phyloP scores from a whole-genome alignment of 2,797 vertebrate species.

The Microhierax caerulescens region DNA sequence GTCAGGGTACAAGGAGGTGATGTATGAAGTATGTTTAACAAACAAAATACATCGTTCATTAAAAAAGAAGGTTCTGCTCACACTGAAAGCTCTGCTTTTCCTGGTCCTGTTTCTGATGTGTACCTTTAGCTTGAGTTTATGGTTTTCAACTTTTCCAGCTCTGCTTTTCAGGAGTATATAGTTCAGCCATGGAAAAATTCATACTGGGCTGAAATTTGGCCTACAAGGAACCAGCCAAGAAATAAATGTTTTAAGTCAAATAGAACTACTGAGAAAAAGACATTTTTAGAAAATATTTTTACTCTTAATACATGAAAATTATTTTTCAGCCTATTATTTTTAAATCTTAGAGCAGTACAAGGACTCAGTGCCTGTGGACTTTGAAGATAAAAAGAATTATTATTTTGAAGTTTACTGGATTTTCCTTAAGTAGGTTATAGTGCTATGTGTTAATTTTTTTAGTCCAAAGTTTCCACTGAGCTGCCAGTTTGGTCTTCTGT shows the following conservation, averaged over 20 bases:
- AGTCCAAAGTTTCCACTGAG: not conserved
- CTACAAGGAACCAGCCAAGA: not conserved
- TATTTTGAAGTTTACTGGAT: not conserved
- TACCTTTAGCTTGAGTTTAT: not conserved
- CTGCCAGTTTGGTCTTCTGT: not conserved
- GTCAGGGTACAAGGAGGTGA: not conserved
- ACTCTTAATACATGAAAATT: not conserved
- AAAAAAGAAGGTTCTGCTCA: not conserved
- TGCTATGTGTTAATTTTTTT: not conserved
- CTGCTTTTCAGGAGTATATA: slow-evolving; percentile 21
- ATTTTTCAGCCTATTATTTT: slow-evolving; percentile 4
- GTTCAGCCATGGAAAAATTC: slow-evolving; percentile 17
- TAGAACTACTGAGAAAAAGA: not conserved
- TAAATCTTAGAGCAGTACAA: not conserved
- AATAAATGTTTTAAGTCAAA: slow-evolving; percentile 12
- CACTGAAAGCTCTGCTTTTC: not conserved
- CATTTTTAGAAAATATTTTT: slow-evolving; percentile 7
- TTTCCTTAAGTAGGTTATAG: not conserved
- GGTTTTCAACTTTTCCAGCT: not conserved
- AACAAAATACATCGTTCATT: not conserved
- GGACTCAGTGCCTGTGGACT: not conserved
- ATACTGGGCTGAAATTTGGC: not conserved
- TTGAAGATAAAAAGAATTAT: not conserved
- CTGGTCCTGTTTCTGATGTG: not conserved
- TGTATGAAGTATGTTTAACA: not conserved